Evolutionary conservation across 1,140 invertebrate species (phyloP), one percentile per base, ranked within the genome.

Genomic region (Paralvinella palmiformis): DNA sequence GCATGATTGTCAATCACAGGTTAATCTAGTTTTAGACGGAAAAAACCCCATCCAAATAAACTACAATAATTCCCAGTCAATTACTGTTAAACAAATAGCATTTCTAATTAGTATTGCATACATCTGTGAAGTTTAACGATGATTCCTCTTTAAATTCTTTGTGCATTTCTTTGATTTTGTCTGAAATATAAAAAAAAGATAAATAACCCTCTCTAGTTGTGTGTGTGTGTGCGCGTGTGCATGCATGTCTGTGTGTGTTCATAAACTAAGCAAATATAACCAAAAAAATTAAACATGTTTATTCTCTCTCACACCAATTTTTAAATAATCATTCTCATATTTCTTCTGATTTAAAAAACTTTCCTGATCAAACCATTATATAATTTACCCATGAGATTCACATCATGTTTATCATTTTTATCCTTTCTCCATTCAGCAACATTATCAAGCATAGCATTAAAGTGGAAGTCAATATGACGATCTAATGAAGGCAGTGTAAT

Each of bases 391-490:
- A 75, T 45, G 36, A 82, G 66, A 70, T 69, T 75, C 22, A 68
- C 63, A 66, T 82, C 80, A 15, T 66, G 44, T 27, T 66, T 48
- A 10, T 31, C 35, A 31, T 29, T 58, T 57, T 69, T 68, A 13
- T 37, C 57, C 27, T 71, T 72, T 45, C 74, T 72, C 79, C 81
- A 81, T 41, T 79, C 73, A 13, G 72, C 74, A 22, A 82, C 71
- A 27, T 75, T 77, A 64, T 82, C 81, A 29, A 82, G 67, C 20
- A 81, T 70, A 29, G 79, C 79, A 68, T 82, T 81, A 66, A 82
- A 82, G 63, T 82, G 81, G 59, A 82, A 80, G 64, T 82, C 76
- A 35, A 81, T 74, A 22, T 72, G 63, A 20, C 71, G 63, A 44
- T 77, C 75, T 3, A 71, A 59, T 7, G 65, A 55, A 10, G 66